phyloP scores from a whole-genome alignment of 37 sponge, comb jelly and placozoan genomes.

The Beroe ovata region DNA sequence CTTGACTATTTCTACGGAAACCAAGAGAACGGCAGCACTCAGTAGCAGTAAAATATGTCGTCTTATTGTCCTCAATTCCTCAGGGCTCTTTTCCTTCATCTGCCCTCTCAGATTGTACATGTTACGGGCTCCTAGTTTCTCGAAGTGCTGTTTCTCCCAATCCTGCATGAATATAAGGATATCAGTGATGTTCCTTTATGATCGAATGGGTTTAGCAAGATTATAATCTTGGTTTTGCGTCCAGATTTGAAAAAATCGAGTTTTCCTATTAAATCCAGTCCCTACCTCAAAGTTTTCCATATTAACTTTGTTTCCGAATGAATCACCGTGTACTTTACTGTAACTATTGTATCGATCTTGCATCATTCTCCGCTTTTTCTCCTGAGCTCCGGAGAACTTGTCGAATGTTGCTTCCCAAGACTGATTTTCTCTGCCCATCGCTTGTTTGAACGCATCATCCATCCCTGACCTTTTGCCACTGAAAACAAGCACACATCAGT shows the following conservation, averaged over 20 bases:
- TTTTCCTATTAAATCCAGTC: too few species aligned
- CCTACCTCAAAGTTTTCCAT: background rate
- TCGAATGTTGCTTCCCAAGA: slow-evolving; percentile 15
- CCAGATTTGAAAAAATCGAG: too few species aligned
- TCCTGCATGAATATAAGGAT: too few species aligned
- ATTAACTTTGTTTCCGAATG: background rate
- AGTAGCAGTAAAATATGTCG: background rate
- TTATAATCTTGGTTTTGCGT: too few species aligned
- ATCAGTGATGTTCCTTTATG: too few species aligned
- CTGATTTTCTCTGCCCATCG: background rate
- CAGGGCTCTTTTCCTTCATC: background rate
- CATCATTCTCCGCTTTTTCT: background rate
- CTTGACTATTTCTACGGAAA: background rate
- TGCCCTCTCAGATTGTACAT: background rate
- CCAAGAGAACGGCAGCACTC: background rate
- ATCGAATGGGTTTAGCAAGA: too few species aligned
- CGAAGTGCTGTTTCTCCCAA: slow-evolving; percentile 47
- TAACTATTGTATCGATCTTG: background rate
- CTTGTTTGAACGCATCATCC: background rate
- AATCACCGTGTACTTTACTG: background rate
- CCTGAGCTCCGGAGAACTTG: background rate
- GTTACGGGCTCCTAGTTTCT: background rate
- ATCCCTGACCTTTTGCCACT: background rate
- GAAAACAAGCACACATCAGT: too few species aligned
- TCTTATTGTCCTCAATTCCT: background rate